Evolutionary conservation across 2,888 invertebrate species (phyloP).

Genomic region (Galeruca laticollis): DNA sequence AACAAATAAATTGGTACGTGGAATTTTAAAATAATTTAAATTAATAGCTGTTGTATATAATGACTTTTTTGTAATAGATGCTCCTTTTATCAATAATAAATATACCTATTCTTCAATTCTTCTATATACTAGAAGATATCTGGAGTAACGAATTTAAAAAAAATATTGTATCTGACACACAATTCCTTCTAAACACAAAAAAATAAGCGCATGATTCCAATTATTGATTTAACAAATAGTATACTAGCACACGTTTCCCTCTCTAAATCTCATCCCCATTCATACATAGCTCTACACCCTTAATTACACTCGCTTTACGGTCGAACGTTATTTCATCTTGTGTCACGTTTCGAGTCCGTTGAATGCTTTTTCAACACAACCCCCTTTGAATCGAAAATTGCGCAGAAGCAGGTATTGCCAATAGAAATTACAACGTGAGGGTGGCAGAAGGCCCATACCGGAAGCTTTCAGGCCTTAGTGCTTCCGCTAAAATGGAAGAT

Average conservation of each 20-base stretch:
- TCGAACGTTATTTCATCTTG: neutral
- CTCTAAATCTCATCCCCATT: conserved; percentile 8
- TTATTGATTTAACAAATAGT: conserved; percentile 58
- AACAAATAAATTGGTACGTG: too few species aligned
- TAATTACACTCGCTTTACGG: neutral
- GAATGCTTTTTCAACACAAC: conserved; percentile 24
- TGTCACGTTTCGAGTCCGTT: conserved; percentile 21
- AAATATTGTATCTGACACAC: conserved; percentile 28
- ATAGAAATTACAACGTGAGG: conserved; percentile 54
- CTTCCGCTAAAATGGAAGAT: conserved; percentile 64
- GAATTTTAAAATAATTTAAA: too few species aligned
- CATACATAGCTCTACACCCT: conserved; percentile 9
- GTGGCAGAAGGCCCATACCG: conserved; percentile 59
- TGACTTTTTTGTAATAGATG: too few species aligned
- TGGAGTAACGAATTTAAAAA: too few species aligned
- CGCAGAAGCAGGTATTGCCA: conserved; percentile 56
- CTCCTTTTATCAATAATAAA: too few species aligned
- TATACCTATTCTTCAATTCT: too few species aligned
- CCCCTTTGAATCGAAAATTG: conserved; percentile 27
- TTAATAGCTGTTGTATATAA: too few species aligned
- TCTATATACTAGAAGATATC: too few species aligned
- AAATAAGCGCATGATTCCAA: conserved; percentile 57
- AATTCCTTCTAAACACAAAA: conserved; percentile 22
- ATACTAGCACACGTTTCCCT: conserved; percentile 44
- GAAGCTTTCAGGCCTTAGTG: conserved; percentile 64